Percentiles rank a stretch among this genome's conserved stretches.
These are phyloP conservation scores for Epinephelus awoara DNA, from an alignment of 2,797 vertebrate genomes.

Conservation along the genomic window DNA sequence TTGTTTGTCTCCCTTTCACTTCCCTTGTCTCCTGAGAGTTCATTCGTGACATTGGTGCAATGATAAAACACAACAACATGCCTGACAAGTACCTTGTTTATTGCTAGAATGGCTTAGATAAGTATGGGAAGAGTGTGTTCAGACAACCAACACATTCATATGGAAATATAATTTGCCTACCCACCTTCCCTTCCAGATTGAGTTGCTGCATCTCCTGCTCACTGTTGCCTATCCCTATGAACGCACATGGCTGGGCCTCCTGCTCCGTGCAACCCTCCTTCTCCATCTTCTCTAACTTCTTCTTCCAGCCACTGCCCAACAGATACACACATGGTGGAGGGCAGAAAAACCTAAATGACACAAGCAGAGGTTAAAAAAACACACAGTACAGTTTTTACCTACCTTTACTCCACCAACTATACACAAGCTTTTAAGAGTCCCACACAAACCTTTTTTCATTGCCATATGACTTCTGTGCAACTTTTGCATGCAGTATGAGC, in stretches of 20 bases:
- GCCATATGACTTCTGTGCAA: slow-evolving; percentile 98
- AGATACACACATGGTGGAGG: slow-evolving; percentile 98
- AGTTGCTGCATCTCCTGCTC: slow-evolving; percentile 99
- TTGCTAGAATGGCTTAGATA: not conserved
- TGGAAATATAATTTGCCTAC: not conserved
- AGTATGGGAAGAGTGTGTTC: not conserved
- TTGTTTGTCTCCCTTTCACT: slow-evolving; percentile 35
- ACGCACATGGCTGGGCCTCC: slow-evolving; percentile 97
- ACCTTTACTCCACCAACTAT: not conserved
- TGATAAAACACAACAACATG: not conserved
- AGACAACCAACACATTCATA: too few relatives aligned
- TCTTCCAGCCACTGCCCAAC: slow-evolving; percentile 99
- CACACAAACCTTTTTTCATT: slow-evolving; percentile 94
- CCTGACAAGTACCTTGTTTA: not conserved
- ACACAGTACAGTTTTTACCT: not conserved
- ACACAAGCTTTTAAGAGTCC: not conserved
- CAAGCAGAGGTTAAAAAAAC: slow-evolving; percentile 14
- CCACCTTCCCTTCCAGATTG: slow-evolving; percentile 98
- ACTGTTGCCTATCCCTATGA: slow-evolving; percentile 99
- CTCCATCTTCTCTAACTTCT: slow-evolving; percentile 98
- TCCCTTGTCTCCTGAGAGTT: slow-evolving; percentile 6
- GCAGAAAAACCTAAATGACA: slow-evolving; percentile 92
- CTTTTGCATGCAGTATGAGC: slow-evolving; percentile 97
- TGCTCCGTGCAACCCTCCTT: slow-evolving; percentile 96
- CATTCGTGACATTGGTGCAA: not conserved